Evolutionary conservation across 1,140 invertebrate genomes (phyloP), one percentile per base, ranked within the genome.

Genomic region (Vanessa atalanta): DNA sequence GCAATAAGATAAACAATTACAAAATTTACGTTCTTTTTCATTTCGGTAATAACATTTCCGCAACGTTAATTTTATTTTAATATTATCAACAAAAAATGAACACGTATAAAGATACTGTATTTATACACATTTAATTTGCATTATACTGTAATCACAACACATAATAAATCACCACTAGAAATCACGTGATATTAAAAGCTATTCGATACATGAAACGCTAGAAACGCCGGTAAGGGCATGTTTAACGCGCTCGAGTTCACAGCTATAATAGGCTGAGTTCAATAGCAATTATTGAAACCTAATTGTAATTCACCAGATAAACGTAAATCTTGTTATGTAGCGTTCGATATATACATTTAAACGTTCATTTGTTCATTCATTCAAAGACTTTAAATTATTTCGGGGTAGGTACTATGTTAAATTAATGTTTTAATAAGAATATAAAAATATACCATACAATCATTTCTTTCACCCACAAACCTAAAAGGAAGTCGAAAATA

Each of bases 221-320:
- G 73, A 71, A 63, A 74, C 72, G 47, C 51, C 13, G 26, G 3
- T 67, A 61, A 65, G 63, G 68, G 63, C 53, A 71, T 37, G 69
- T 53, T 71, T 71, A 63, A 47, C 65, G 53, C 53, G 53, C 47
- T 47, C 57, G 66, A 72, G 55, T 63, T 72, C 78, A 70, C 53
- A 57, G 55, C 66, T 55, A 68, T 65, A 65, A 61, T 78, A 47
- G 69, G 65, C 76, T 53, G 65, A 65, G 16, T 71, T 65, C 53
- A 26, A 43, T 66, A 66, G 48, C 60, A 75, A 77, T 73, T 77
- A 75, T 77, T 73, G 47, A 77, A 68, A 75, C 65, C 74, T 75
- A 75, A 74, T 78, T 75, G 63, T 76, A 69, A 77, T 79, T 77
- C 69, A 51, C 70, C 65, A 78, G 68, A 73, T 70, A 64, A 53